Evolutionary conservation across 2,888 invertebrate genomes (phyloP).

Genomic region (Liopterus haemorrhoidalis): DNA sequence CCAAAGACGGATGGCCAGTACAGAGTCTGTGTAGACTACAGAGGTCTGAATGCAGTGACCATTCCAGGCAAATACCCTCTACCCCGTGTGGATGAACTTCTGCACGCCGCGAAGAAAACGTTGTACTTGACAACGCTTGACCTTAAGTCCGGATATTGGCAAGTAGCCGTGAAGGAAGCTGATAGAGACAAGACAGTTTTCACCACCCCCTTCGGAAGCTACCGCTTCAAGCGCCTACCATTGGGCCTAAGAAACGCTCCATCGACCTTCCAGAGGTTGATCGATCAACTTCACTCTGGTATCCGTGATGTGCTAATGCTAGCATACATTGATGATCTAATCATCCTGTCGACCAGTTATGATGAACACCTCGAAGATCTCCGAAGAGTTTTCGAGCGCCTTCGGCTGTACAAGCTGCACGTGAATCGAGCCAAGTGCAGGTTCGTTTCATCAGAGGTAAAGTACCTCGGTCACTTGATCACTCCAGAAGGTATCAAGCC

Average conservation of each 20-base stretch:
- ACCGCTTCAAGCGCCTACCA: no score
- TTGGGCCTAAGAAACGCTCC: constrained; percentile 3
- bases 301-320: not conserved
- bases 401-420: not conserved
- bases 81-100: constrained; percentile 22
- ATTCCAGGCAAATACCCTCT: constrained; percentile 18
- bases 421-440: not conserved
- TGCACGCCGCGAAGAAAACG: constrained; percentile 16
- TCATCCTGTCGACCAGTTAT: not conserved
- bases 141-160: constrained; percentile 14
- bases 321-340: constrained; percentile 3
- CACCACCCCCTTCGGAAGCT: no score
- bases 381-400: not conserved
- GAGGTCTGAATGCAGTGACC: constrained; percentile 23
- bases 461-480: not conserved
- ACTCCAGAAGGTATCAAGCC: not conserved
- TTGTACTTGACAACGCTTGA: constrained; percentile 9
- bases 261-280: constrained; percentile 3
- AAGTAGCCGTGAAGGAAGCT: not conserved
- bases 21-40: constrained; percentile 38
- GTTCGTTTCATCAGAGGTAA: not conserved
- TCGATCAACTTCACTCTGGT: not conserved
- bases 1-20: constrained; percentile 35
- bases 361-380: not conserved
- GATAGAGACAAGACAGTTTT: constrained; percentile 11